phyloP scores from a whole-genome alignment of 35 echinoderm and acorn worm species.

The Ptychodera flava region DNA sequence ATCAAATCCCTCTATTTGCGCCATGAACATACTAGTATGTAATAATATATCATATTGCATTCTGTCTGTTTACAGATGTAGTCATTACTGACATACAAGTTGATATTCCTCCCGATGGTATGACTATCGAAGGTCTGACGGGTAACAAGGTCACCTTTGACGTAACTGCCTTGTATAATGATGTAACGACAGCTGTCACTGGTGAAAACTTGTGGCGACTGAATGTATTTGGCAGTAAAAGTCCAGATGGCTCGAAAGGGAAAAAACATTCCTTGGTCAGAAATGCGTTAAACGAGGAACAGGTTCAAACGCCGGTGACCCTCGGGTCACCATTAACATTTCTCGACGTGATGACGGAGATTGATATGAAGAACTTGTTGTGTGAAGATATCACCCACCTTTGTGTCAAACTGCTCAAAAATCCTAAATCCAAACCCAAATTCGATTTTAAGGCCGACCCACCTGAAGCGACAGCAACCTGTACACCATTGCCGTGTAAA shows the following conservation, averaged over 20 bases:
- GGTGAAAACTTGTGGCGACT: slow-evolving; percentile 76
- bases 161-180: not conserved
- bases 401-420: not conserved
- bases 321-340: not conserved
- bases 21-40: no score
- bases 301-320: not conserved
- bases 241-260: slow-evolving; percentile 34
- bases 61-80: not conserved
- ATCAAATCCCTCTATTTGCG: no score
- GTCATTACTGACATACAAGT: not conserved
- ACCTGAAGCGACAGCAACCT: not conserved
- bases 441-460: not conserved
- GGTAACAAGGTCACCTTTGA: not conserved
- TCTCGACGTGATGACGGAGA: not conserved
- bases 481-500: not conserved
- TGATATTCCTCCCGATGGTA: not conserved
- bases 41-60: no score
- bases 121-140: not conserved
- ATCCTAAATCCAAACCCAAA: not conserved
- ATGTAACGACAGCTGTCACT: slow-evolving; percentile 16
- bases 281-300: not conserved
- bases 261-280: not conserved
- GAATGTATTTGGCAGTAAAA: slow-evolving; percentile 63
- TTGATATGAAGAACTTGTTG: not conserved
- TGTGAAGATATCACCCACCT: not conserved